A percentile compares a stretch with the other conserved stretches of the same genome.
These are phyloP conservation scores for Empis livida DNA, from an alignment of 2,888 invertebrate species.

Conservation along the genomic window DNA sequence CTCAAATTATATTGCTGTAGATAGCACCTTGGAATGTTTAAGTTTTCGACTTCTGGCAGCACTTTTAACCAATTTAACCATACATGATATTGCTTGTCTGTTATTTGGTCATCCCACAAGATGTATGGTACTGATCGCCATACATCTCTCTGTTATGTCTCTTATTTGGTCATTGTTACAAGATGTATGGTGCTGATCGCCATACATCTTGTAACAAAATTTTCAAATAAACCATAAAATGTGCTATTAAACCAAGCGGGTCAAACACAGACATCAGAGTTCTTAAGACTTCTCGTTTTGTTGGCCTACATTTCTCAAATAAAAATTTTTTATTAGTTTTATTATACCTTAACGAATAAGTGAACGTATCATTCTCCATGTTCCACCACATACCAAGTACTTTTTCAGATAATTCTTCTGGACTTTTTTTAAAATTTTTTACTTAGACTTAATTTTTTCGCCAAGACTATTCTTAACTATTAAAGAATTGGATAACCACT, in stretches of 20 bases:
- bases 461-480: slow-evolving; percentile 6
- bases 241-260: slow-evolving; percentile 17
- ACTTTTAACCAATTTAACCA: slow-evolving; percentile 14
- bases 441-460: not conserved
- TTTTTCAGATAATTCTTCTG: slow-evolving; percentile 4
- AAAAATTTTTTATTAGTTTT: slow-evolving; percentile 9
- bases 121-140: slow-evolving; percentile 7
- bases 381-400: slow-evolving; percentile 12
- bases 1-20: not conserved
- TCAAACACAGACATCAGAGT: slow-evolving; percentile 20
- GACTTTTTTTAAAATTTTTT: not conserved
- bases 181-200: too few relatives aligned
- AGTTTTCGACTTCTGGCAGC: slow-evolving; percentile 11
- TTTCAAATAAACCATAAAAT: slow-evolving; percentile 11
- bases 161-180: slow-evolving; percentile 11
- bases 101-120: slow-evolving; percentile 10
- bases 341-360: slow-evolving; percentile 9
- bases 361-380: slow-evolving; percentile 7
- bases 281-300: slow-evolving; percentile 10
- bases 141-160: slow-evolving; percentile 11
- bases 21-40: slow-evolving; percentile 15
- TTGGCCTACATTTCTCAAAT: slow-evolving; percentile 3
- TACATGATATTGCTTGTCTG: slow-evolving; percentile 11
- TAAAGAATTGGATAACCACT: slow-evolving; percentile 12
- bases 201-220: slow-evolving; percentile 11